phyloP scores from a whole-genome alignment of 2,888 invertebrate genomes.

The Acanthacorydalis orientalis region DNA sequence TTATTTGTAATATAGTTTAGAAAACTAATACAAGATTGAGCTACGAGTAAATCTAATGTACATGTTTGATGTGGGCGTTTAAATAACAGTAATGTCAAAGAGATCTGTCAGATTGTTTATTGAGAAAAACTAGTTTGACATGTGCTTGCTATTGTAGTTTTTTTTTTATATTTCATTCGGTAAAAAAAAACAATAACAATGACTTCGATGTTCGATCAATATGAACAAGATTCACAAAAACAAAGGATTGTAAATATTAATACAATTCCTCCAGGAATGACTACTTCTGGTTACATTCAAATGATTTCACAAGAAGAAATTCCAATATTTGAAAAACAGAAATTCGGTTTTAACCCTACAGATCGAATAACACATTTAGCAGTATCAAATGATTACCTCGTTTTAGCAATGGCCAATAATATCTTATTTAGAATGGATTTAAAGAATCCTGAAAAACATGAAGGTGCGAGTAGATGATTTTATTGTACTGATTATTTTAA shows the following conservation, averaged over 20 bases:
- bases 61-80: too few species aligned
- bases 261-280: slow-evolving; percentile 29
- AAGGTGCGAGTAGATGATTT: slow-evolving; percentile 36
- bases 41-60: too few species aligned
- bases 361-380: slow-evolving; percentile 65
- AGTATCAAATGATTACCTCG: slow-evolving; percentile 67
- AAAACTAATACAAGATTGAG: too few species aligned
- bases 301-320: slow-evolving; percentile 51
- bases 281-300: slow-evolving; percentile 34
- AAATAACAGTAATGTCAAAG: too few species aligned
- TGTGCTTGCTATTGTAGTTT: background rate
- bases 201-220: slow-evolving; percentile 75
- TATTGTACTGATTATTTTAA: background rate
- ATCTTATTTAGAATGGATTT: slow-evolving; percentile 67
- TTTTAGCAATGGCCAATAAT: slow-evolving; percentile 70
- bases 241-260: slow-evolving; percentile 23
- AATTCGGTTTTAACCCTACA: slow-evolving; percentile 63
- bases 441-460: slow-evolving; percentile 56
- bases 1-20: too few species aligned
- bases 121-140: too few species aligned
- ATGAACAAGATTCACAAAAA: slow-evolving; percentile 57
- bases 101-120: too few species aligned
- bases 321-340: slow-evolving; percentile 75
- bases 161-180: background rate
- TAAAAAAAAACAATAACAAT: slow-evolving; percentile 25